These are phyloP conservation scores for Molossus alvarezi DNA, from an alignment of 2,797 vertebrate species.

Conservation along the genomic window DNA sequence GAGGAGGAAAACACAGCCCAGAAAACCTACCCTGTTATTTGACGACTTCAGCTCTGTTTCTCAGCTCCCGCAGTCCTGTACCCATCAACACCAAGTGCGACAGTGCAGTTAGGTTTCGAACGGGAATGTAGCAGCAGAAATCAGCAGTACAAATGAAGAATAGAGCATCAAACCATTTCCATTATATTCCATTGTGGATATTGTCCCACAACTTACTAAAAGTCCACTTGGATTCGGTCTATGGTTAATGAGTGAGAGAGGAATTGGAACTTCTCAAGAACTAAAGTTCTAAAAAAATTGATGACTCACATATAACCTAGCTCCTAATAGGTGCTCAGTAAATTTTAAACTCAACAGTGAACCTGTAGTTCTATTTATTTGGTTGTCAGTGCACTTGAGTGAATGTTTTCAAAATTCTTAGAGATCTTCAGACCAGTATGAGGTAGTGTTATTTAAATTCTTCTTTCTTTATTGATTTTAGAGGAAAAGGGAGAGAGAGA, in stretches of 20 bases:
- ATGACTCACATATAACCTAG: too few relatives aligned
- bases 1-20: not conserved
- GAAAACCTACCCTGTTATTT: not conserved
- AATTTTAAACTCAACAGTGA: not conserved
- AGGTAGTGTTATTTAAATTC: not conserved
- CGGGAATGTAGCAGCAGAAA: not conserved
- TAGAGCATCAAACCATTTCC: not conserved
- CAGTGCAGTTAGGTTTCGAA: not conserved
- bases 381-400: not conserved
- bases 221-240: conserved; percentile 71
- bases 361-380: not conserved
- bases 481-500: too few relatives aligned
- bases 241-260: conserved; percentile 66
- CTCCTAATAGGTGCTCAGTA: not conserved
- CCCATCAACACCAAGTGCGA: not conserved
- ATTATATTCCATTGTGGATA: conserved; percentile 11
- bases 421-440: not conserved
- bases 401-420: conserved; percentile 54
- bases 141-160: not conserved
- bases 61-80: not conserved
- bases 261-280: not conserved
- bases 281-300: not conserved
- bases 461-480: too few relatives aligned
- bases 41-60: not conserved
- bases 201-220: conserved; percentile 39